Base-by-base conservation (phyloP, 2,888 invertebrate species). In the Noctuana brunneofusca region DNA sequence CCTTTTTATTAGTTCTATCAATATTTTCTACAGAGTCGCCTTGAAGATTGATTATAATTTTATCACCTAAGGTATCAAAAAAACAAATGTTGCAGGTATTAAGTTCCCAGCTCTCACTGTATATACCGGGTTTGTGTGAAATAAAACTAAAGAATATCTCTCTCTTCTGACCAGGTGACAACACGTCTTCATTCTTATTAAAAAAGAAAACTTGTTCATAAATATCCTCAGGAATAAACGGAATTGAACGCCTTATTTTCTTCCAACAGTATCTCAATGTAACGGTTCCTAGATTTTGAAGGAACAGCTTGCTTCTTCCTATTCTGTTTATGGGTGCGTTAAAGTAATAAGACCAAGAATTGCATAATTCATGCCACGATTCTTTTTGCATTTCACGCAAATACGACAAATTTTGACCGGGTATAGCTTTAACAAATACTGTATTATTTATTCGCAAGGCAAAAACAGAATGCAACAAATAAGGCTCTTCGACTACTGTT, bases 261-360 rank as follows among this genome's bases (percentile, higher is more conserved):
- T 86, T 87, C 93, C 93, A 93, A 60, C 87, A 87, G 71, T 92
- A 92, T 63, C 83, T 77, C 9, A 93, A 70, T 4, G 87, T 74
- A 0, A 86, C 84, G 11, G 89, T 91, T n/a, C 93, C 93, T 6
- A 89, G 79, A 69, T 93, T 93, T 70, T 92, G 80, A 0, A 93
- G 68, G 64, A 69, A 76, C 4, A 93, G 69, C 68, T 81, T 84
- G 66, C 79, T 77, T 68, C 87, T 79, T 0, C 86, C 85, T 2
- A 79, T 78, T 71, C 75, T 78, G 57, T 78, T 81, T 11, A 75
- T 63, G 0, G 85, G 81, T 3, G 80, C 78, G 63, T 89, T 89
- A 57, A 89, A 89, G 65, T 91, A 90, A 68, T 90, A 91, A 1
- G 80, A 81, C 91, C 91, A 91, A 1, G 76, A 68, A 6, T 71